Conservation (phyloP, 2,797 vertebrate species). For the Diplodus sargus region DNA sequence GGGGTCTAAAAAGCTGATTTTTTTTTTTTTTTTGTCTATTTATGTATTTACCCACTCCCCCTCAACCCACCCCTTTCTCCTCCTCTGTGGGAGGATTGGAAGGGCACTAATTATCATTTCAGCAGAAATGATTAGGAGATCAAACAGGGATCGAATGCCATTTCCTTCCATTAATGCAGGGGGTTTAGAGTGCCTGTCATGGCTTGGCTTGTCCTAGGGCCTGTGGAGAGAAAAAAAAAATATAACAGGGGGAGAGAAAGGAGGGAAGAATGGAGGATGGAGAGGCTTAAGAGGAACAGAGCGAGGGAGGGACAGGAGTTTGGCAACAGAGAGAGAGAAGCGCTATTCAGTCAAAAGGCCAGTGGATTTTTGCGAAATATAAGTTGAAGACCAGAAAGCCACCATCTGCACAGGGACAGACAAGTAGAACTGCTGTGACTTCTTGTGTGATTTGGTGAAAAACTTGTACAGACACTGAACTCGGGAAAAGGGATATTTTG, state of each 20-base stretch:
- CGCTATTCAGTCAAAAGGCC: slow-evolving; percentile 85
- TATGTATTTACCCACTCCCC: slow-evolving; percentile 61
- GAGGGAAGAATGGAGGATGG: slow-evolving; percentile 78
- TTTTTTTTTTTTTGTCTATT: slow-evolving; percentile 67
- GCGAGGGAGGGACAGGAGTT: slow-evolving; percentile 81
- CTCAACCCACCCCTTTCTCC: slow-evolving; percentile 49
- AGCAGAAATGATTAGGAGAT: slow-evolving; percentile 98
- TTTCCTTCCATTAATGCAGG: slow-evolving; percentile 95
- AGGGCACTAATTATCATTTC: slow-evolving; percentile 98
- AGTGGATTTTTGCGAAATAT: slow-evolving; percentile 30
- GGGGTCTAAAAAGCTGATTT: slow-evolving; percentile 68
- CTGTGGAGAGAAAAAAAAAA: slow-evolving; percentile 79
- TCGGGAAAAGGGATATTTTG: background rate
- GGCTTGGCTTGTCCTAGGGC: slow-evolving; percentile 88
- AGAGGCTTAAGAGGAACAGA: slow-evolving; percentile 85
- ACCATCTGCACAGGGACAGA: slow-evolving; percentile 19
- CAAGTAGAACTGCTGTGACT: slow-evolving; percentile 17
- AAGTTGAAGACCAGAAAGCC: slow-evolving; percentile 41
- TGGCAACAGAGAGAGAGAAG: slow-evolving; percentile 83
- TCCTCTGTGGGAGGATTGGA: slow-evolving; percentile 83
- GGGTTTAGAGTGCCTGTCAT: slow-evolving; percentile 94
- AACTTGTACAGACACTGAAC: slow-evolving; percentile 7
- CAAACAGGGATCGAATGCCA: slow-evolving; percentile 95
- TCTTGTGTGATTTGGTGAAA: slow-evolving; percentile 18
- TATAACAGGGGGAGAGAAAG: slow-evolving; percentile 32